These are phyloP conservation scores for Liposcelis brunnea DNA, from an alignment of 2,888 invertebrate genomes.

Conservation along the genomic window DNA sequence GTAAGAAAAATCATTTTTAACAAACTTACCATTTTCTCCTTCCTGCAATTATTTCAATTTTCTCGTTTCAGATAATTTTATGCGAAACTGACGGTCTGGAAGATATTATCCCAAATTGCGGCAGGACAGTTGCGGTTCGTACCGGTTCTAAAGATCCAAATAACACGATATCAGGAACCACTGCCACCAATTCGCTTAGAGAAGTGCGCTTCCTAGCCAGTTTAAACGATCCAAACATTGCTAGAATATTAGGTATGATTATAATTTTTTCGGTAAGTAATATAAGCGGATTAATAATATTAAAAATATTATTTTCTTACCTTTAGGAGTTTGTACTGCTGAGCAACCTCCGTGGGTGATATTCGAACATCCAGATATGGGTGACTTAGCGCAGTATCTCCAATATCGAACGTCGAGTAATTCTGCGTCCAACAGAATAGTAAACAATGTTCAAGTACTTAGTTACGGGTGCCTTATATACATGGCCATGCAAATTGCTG, in stretches of 20 bases:
- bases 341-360: slow-evolving; percentile 49
- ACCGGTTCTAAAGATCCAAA: slow-evolving; percentile 28
- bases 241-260: slow-evolving; percentile 35
- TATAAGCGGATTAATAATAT: too few species aligned
- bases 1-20: slow-evolving; percentile 22
- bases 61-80: slow-evolving; percentile 30
- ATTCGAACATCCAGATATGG: slow-evolving; percentile 56
- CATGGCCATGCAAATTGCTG: slow-evolving; percentile 58
- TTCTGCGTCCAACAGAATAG: too few species aligned
- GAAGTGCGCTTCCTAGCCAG: slow-evolving; percentile 51
- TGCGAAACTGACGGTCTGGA: slow-evolving; percentile 35
- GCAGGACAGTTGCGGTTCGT: slow-evolving; percentile 35
- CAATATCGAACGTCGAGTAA: slow-evolving; percentile 4
- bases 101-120: slow-evolving; percentile 30
- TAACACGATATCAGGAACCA: slow-evolving; percentile 24
- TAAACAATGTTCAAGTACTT: slow-evolving; percentile 17
- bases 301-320: too few species aligned
- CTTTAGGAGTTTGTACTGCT: slow-evolving; percentile 35
- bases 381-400: slow-evolving; percentile 53
- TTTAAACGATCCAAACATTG: slow-evolving; percentile 47
- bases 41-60: too few species aligned
- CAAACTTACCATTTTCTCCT: neutral
- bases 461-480: slow-evolving; percentile 51
- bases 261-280: too few species aligned
- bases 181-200: slow-evolving; percentile 32